A percentile compares a stretch with the other conserved stretches of the same genome.
phyloP scores from a whole-genome alignment of 2,888 invertebrate genomes.

The Amaurobius ferox region DNA sequence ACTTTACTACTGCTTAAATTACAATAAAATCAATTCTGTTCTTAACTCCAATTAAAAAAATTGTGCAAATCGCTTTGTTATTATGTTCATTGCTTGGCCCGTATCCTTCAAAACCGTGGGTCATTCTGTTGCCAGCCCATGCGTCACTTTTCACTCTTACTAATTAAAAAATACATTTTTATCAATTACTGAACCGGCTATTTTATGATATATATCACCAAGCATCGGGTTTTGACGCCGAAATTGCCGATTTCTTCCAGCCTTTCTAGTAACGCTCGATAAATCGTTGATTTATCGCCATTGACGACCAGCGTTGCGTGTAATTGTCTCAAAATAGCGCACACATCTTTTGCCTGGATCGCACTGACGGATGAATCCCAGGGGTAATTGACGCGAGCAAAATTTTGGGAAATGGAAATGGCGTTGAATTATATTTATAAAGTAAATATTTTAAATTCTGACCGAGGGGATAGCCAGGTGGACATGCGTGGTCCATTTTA shows the following conservation, averaged over 20 bases:
- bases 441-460: not conserved
- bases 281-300: constrained; percentile 18
- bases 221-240: constrained; percentile 4
- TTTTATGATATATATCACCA: constrained; percentile 1
- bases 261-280: constrained; percentile 8
- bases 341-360: constrained; percentile 14
- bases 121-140: too few species aligned
- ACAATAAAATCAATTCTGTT: too few species aligned
- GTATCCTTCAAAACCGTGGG: too few species aligned
- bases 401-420: not conserved
- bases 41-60: too few species aligned
- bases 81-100: too few species aligned
- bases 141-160: not conserved
- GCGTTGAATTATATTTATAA: not conserved
- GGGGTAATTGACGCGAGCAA: constrained; percentile 16
- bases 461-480: not conserved
- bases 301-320: constrained; percentile 9
- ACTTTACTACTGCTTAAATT: too few species aligned
- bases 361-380: constrained; percentile 12
- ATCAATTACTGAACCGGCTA: not conserved
- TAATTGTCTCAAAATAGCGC: constrained; percentile 7
- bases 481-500: not conserved
- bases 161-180: constrained; percentile 1
- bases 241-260: constrained; percentile 14
- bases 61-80: too few species aligned